Evolutionary conservation across 2,797 vertebrate genomes (phyloP), one percentile per base, ranked within the genome.

Genomic region (Cyprinella venusta): DNA sequence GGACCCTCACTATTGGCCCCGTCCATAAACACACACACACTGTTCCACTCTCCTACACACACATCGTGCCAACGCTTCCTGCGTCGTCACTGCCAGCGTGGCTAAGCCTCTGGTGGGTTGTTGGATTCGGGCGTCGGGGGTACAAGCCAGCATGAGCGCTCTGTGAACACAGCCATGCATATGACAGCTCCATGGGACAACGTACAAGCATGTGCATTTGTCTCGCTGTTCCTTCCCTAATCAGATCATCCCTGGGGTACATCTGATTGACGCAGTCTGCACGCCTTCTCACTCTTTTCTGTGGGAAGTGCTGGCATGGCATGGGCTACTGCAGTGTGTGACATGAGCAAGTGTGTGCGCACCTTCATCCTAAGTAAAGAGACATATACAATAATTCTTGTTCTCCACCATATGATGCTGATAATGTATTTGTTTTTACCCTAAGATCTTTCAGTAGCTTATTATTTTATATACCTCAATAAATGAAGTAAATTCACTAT

Each of bases 151-250:
- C 79, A 74, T 63, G 74, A 81, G 80, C 76, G 38, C 59, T 13
- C 50, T 69, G 81, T 76, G 80, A 86, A 81, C 86, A 86, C 74
- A 80, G 76, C 74, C 70, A 75, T 87, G 82, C 86, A 84, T 87
- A 87, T 87, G 86, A 88, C 65, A 83, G 89, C 85, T 87, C 75
- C 76, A 24, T 87, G 86, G 90, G 89, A 84, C 84, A 85, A 81
- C 36, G 59, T 83, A 82, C 80, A 78, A 68, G 71, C 75, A 67
- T 5, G 54, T 85, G 56, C 78, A 81, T 88, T 89, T 90, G 79
- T 80, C 82, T 81, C 65, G 68, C 79, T 87, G 82, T 76, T 79
- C 69, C 79, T 75, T 79, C 61, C 68, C 81, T 87, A 85, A 88
- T 88, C 81, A 84, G 82, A 84, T 84, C 79, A 82, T 85, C 84